Conservation (phyloP, 2,113 vertebrate genomes). For the Numenius arquata region DNA sequence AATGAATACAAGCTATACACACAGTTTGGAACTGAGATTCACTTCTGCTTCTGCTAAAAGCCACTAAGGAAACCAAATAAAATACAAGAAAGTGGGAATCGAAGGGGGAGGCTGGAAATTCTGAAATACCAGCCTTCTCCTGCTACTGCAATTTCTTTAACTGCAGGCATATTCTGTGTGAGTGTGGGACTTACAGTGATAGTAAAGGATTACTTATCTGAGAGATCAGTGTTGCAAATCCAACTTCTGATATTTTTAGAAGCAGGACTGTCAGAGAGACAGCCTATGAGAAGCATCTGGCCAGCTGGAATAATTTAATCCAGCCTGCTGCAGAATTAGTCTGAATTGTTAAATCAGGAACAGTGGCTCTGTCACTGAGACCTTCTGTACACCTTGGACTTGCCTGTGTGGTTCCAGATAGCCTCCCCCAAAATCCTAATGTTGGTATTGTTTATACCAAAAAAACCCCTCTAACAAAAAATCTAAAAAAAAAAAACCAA, state of each 20-base stretch:
- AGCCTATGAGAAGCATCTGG: background rate
- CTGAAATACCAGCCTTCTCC: background rate
- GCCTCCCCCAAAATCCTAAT: background rate
- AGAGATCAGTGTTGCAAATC: constrained; percentile 33
- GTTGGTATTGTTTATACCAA: background rate
- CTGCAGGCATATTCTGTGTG: background rate
- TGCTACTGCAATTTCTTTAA: background rate
- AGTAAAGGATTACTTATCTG: constrained; percentile 1
- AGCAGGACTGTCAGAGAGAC: background rate
- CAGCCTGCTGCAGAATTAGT: background rate
- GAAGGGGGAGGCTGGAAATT: background rate
- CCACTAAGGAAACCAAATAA: background rate
- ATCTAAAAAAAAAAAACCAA: background rate
- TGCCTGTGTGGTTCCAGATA: background rate
- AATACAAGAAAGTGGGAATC: background rate
- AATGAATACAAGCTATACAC: background rate
- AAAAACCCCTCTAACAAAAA: background rate
- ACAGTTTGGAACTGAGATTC: background rate
- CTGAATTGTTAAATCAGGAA: background rate
- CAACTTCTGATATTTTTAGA: constrained; percentile 17
- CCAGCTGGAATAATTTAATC: constrained; percentile 17
- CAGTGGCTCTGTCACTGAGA: background rate
- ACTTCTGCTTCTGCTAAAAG: background rate
- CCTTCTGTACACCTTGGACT: background rate
- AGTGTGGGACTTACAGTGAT: background rate